phyloP scores from a whole-genome alignment of 2,888 invertebrate genomes.

The Perithous albicinctus region DNA sequence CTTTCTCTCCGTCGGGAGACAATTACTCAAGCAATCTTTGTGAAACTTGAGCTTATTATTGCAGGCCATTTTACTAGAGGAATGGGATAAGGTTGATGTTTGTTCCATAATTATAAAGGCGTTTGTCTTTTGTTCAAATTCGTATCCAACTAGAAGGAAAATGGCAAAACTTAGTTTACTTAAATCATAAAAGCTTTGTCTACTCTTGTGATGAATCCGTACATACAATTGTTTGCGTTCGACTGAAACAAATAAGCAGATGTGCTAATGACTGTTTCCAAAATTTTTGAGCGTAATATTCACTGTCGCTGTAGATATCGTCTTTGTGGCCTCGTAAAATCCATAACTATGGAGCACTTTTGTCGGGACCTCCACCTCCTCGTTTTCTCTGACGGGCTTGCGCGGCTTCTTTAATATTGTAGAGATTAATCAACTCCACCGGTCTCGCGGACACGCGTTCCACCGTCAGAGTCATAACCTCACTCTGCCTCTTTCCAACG shows the following conservation, averaged over 20 bases:
- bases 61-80: too few species aligned
- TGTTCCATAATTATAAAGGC: too few species aligned
- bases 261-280: not conserved
- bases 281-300: conserved; percentile 28
- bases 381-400: conserved; percentile 49
- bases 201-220: not conserved
- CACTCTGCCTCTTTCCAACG: conserved; percentile 39
- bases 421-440: conserved; percentile 80
- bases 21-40: too few species aligned
- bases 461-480: conserved; percentile 9
- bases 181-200: too few species aligned
- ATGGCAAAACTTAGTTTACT: too few species aligned
- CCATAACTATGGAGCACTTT: conserved; percentile 39
- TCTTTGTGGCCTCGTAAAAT: conserved; percentile 39
- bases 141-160: too few species aligned
- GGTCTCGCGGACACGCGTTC: conserved; percentile 60
- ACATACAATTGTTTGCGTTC: not conserved
- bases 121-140: too few species aligned
- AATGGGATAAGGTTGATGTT: too few species aligned
- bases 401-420: conserved; percentile 79
- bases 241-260: not conserved
- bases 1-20: too few species aligned
- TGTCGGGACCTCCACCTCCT: conserved; percentile 22
- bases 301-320: conserved; percentile 21
- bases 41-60: too few species aligned